Evolutionary conservation across 2,113 vertebrate species (phyloP).

Genomic region (Calyptomena viridis): DNA sequence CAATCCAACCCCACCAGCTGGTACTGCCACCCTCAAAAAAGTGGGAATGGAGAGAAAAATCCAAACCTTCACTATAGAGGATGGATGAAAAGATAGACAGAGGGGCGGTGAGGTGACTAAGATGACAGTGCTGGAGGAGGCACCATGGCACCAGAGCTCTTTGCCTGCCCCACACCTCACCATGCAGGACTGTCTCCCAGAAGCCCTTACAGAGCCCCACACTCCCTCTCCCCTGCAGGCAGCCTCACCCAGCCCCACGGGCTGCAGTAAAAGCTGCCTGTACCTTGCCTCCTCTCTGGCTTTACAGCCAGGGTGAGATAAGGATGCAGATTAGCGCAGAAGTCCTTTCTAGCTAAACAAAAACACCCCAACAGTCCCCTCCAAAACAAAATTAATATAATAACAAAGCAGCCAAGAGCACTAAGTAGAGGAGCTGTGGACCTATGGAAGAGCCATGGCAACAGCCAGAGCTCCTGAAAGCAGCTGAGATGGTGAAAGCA

Average conservation of each 20-base stretch:
- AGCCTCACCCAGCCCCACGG: neutral
- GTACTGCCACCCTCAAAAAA: neutral
- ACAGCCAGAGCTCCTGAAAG: neutral
- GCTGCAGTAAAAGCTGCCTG: conserved; percentile 13
- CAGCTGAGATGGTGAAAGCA: neutral
- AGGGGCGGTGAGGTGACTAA: neutral
- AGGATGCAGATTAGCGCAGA: neutral
- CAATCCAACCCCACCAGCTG: neutral
- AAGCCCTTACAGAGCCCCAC: neutral
- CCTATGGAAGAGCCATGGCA: neutral
- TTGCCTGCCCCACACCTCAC: neutral
- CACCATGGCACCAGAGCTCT: rapidly evolving
- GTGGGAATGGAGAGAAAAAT: neutral
- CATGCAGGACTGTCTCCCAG: rapidly evolving
- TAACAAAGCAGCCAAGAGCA: neutral
- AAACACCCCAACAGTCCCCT: neutral
- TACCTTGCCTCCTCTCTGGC: conserved; percentile 12
- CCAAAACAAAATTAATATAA: neutral
- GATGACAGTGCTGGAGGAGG: neutral
- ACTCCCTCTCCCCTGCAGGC: rapidly evolving
- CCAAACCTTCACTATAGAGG: neutral
- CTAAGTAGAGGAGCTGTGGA: neutral
- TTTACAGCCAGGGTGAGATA: conserved; percentile 13
- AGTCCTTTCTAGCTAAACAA: neutral
- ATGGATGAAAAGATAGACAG: neutral